phyloP scores from a whole-genome alignment of 2,888 invertebrate genomes.

The Mellilla xanthometata region DNA sequence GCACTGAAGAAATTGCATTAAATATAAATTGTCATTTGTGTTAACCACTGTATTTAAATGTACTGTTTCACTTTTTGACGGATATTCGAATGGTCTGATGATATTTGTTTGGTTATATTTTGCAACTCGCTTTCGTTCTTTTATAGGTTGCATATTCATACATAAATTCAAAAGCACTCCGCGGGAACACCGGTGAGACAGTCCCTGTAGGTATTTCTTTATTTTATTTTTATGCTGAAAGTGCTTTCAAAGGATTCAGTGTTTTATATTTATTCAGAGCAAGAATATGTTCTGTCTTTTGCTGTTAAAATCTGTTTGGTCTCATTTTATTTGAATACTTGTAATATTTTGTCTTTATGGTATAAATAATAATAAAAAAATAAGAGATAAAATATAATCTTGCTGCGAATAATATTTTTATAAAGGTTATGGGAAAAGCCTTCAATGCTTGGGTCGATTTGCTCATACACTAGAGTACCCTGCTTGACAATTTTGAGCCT shows the following conservation, averaged over 20 bases:
- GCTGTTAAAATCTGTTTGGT: too few relatives aligned
- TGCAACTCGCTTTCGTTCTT: slow-evolving; percentile 82
- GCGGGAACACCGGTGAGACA: slow-evolving; percentile 81
- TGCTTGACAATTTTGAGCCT: slow-evolving; percentile 5
- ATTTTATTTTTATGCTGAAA: slow-evolving; percentile 46
- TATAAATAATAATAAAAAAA: too few relatives aligned
- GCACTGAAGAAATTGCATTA: slow-evolving; percentile 32
- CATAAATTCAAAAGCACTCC: slow-evolving; percentile 72
- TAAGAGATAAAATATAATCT: slow-evolving; percentile 12
- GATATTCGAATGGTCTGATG: too few relatives aligned
- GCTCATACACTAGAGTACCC: slow-evolving; percentile 4
- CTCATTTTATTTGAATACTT: too few relatives aligned
- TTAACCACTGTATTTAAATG: slow-evolving; percentile 42
- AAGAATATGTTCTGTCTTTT: slow-evolving; percentile 7
- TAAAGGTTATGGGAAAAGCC: slow-evolving; percentile 15
- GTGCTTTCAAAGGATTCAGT: slow-evolving; percentile 3
- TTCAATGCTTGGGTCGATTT: slow-evolving; percentile 36
- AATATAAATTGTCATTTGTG: slow-evolving; percentile 34
- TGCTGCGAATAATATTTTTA: slow-evolving; percentile 14
- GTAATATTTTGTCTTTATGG: too few relatives aligned
- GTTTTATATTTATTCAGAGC: slow-evolving; percentile 10
- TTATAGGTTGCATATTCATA: slow-evolving; percentile 85
- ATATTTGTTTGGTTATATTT: slow-evolving; percentile 66
- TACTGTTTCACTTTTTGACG: too few relatives aligned
- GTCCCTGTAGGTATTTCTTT: slow-evolving; percentile 87